A percentile compares a stretch with the other conserved stretches of the same genome.
phyloP scores from a whole-genome alignment of 2,888 invertebrate genomes.

The Philereme vetulata region DNA sequence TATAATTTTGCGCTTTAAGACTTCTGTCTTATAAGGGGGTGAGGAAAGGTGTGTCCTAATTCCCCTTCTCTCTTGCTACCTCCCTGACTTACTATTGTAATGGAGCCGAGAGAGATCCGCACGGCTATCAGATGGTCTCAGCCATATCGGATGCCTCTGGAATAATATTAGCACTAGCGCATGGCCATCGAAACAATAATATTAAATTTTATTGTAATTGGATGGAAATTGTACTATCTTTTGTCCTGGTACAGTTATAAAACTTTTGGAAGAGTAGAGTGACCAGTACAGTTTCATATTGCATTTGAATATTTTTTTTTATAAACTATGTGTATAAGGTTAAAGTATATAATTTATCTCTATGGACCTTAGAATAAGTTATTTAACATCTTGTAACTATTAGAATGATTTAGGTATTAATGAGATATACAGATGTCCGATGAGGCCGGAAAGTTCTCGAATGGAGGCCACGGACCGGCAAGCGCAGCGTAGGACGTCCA shows the following conservation, averaged over 20 bases:
- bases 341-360: too few relatives aligned
- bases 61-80: neutral
- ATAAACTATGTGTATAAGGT: too few relatives aligned
- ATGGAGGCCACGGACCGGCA: too few relatives aligned
- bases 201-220: slow-evolving; percentile 34
- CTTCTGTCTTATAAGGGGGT: neutral
- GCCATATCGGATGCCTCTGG: slow-evolving; percentile 66
- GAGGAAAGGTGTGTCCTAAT: neutral
- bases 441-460: too few relatives aligned
- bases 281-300: too few relatives aligned
- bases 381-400: too few relatives aligned
- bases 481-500: too few relatives aligned
- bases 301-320: too few relatives aligned
- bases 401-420: too few relatives aligned
- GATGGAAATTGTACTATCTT: slow-evolving; percentile 25
- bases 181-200: slow-evolving; percentile 31
- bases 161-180: slow-evolving; percentile 32
- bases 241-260: slow-evolving; percentile 13
- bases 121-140: slow-evolving; percentile 66
- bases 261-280: neutral
- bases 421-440: too few relatives aligned
- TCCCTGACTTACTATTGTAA: slow-evolving; percentile 42
- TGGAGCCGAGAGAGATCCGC: slow-evolving; percentile 52
- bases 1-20: too few relatives aligned
- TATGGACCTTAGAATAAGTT: too few relatives aligned